Percentiles rank a stretch among this genome's conserved stretches.
Evolutionary conservation across 1,140 invertebrate species (phyloP).

Genomic region (Drosophila lacteicornis): DNA sequence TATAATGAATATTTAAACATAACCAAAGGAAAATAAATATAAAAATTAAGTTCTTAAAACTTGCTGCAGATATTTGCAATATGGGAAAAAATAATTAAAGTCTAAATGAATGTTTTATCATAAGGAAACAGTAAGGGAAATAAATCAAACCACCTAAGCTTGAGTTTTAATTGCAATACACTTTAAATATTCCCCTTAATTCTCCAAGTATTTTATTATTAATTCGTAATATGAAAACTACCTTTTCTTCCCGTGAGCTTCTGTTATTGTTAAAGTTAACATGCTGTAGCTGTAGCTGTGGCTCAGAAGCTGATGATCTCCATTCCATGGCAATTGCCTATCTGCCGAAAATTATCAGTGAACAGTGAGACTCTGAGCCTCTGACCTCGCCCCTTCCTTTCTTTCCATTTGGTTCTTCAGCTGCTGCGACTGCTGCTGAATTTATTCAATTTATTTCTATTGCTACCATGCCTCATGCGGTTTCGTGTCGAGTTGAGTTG

Average conservation of each 20-base stretch:
- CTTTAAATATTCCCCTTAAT: not conserved
- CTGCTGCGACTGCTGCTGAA: conserved; percentile 49
- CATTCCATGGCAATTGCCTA: conserved; percentile 65
- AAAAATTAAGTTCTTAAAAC: too few relatives aligned
- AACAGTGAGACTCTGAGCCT: not conserved
- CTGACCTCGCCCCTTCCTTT: conserved; percentile 51
- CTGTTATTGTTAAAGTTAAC: conserved; percentile 16
- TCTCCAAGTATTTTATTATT: not conserved
- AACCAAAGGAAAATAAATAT: too few relatives aligned
- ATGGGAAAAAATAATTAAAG: not conserved
- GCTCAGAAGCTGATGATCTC: conserved; percentile 51
- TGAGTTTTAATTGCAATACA: too few relatives aligned
- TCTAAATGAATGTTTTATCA: not conserved
- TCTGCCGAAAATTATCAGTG: conserved; percentile 78
- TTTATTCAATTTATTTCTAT: conserved; percentile 83
- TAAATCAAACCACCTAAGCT: too few relatives aligned
- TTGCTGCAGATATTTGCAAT: too few relatives aligned
- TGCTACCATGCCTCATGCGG: conserved; percentile 39
- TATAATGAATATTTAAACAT: too few relatives aligned
- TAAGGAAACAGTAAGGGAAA: not conserved
- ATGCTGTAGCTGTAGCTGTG: conserved; percentile 8
- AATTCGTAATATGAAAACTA: not conserved
- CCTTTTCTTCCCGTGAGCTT: conserved; percentile 3
- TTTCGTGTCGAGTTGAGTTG: conserved; percentile 28
- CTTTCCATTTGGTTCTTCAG: conserved; percentile 29